Base-by-base conservation (phyloP, 2,888 invertebrate species). In the Margaritifera margaritifera region DNA sequence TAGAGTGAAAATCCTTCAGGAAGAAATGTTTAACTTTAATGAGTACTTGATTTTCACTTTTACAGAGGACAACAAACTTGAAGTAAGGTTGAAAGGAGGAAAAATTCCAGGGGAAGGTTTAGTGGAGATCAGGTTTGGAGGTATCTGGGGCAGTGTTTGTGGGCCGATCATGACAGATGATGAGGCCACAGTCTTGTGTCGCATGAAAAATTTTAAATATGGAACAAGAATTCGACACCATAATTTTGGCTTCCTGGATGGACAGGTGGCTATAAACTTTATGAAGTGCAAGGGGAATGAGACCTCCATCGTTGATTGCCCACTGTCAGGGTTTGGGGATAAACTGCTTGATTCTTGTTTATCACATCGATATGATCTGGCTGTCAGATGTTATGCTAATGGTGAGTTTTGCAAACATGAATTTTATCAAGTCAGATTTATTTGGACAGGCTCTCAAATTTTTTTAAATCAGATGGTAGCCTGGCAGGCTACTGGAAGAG, bases 131-230 rank as follows among this genome's bases (percentile, higher is more conserved):
- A 91, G 92, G 72, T 92, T 93, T 79, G 92, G 92, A 72, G 93
- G 93, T 0, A 91, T 93, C 19, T 95, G 95, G 95, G 95, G 95
- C 6, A 94, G 94, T 0, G 91, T 95, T 20, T 95, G 95, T 85
- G 94, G 94, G 6, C 54, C 64, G 22, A 59, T 57, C 25, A 68
- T 71, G 61, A 71, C 73, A 31, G 61, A 75, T 55, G 62, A 55
- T 25, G 84, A 77, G n/a, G 85, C 85, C 8, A 72, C 71, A 4
- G 83, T 87, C 3, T 62, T 85, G 27, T 87, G 87, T 70, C 73
- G 79, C 54, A 78, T 81, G 56, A 61, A 82, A 42, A 80, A 79
- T 27, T 84, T 77, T 62, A 77, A 73, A 52, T 81, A 81, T 57
- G 86, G 86, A 24, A 73, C 75, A 4, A 68, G 72, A 42, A 58